These are phyloP conservation scores for Melozone crissalis DNA, from an alignment of 2,113 vertebrate species.

Conservation along the genomic window DNA sequence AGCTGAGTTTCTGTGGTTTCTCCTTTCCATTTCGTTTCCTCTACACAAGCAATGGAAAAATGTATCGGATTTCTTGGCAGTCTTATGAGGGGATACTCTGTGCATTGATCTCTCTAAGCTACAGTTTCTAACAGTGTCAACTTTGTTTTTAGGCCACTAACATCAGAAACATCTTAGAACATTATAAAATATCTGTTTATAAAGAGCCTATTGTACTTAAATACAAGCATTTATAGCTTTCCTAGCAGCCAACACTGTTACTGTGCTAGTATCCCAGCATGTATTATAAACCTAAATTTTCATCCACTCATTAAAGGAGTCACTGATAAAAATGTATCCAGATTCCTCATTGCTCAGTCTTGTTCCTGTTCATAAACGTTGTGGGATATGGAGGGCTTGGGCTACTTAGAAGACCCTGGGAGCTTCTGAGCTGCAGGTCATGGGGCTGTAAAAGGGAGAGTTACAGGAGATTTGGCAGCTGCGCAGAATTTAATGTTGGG, in stretches of 20 bases:
- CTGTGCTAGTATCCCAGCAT: background rate
- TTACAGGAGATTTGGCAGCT: background rate
- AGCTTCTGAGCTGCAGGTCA: background rate
- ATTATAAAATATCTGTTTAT: background rate
- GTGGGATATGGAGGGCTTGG: background rate
- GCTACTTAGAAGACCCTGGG: background rate
- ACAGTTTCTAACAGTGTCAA: background rate
- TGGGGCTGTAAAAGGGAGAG: background rate
- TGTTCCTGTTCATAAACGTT: background rate
- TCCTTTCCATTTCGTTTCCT: conserved; percentile 26
- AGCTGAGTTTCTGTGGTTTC: conserved; percentile 8
- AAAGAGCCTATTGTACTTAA: conserved; percentile 6
- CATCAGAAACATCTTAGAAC: conserved; percentile 6
- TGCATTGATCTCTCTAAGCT: background rate
- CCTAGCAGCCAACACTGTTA: background rate
- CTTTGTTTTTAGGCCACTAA: background rate
- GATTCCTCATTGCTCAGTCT: background rate
- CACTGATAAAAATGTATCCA: background rate
- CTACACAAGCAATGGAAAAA: conserved; percentile 26
- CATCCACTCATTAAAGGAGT: background rate
- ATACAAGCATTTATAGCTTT: background rate
- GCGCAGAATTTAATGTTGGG: background rate
- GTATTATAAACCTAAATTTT: background rate
- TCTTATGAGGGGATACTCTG: background rate
- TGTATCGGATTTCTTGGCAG: background rate